Base-by-base conservation (phyloP, 1,140 invertebrate species). In the Brachionus rubens region DNA sequence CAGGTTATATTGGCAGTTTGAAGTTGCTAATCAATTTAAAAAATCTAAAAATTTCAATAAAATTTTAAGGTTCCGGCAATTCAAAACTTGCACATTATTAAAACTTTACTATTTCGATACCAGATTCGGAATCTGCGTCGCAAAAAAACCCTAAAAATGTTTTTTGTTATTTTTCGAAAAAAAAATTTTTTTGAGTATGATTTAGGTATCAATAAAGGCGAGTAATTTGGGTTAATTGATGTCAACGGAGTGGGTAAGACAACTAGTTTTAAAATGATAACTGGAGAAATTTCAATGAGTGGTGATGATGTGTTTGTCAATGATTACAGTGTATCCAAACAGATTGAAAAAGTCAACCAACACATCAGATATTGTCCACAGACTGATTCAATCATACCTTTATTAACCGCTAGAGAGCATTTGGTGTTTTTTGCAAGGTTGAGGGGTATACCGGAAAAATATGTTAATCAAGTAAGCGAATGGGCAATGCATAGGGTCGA, bases 161-260 rank as follows among this genome's bases (percentile, higher is more conserved):
- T n/a, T n/a, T n/a, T n/a, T n/a, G n/a, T n/a, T n/a, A n/a, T n/a
- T n/a, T n/a, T n/a, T n/a, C n/a, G n/a, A n/a, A n/a, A n/a, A n/a
- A n/a, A n/a, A n/a, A n/a, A n/a, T n/a, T n/a, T n/a, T n/a, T n/a
- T n/a, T n/a, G n/a, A n/a, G n/a, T n/a, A n/a, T n/a, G n/a, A n/a
- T 80, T 88, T 93, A 79, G 88, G 88, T 0, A 89, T 92, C 0
- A 86, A 88, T 50, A 84, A 87, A n/a, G 90, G 90, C 1, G 90
- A 92, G 83, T 93, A 92, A 82, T 93, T 93, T 85, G 92, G 92
- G 2, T 84, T 93, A 16, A 80, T 93, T 1, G 91, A 91, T 26
- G 87, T 91, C 0, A 90, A 91, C 80, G 93, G 93, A 0, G 92
- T 93, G 4, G 93, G 93, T 3, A 96, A 96, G 85, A 93, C 92